Base-by-base conservation (phyloP, 1,140 invertebrate species). In the Acromyrmex echinatior region DNA sequence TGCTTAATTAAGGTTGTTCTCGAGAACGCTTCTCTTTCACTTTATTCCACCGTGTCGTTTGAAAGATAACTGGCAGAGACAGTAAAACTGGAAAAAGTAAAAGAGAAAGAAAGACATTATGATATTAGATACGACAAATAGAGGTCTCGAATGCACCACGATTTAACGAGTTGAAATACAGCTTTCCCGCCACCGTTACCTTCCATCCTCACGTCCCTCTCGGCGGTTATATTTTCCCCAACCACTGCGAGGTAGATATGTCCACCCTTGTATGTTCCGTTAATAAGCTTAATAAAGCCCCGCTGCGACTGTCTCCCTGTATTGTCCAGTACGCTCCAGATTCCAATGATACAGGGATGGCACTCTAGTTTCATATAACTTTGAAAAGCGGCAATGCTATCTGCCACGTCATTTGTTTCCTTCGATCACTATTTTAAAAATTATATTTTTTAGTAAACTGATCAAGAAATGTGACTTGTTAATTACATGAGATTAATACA, bases 221-320 rank as follows among this genome's bases (percentile, higher is more conserved):
- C 82, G 63, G 84, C 65, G 45, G 79, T 84, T 85, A 84, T 92
- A 91, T 84, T 89, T 89, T 91, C 90, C 81, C 80, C 82, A 71
- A 91, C 88, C 91, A 88, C 90, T 87, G 35, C 65, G 77, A 73
- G 56, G 87, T 84, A 80, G 86, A 88, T 91, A 82, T 74, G 79
- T 91, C 86, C 84, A 91, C 91, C 89, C 91, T 92, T 90, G 85
- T 86, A 92, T 77, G 81, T 81, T 85, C 86, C 76, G 89, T 92
- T 93, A 93, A 93, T 93, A 92, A 92, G 93, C 93, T 93, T 93
- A 92, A 93, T 93, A 93, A 93, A 93, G 92, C 92, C 90, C 73
- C 86, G 71, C 63, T 78, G 87, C 56, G 87, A 89, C 86, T 91
- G 80, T 86, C 89, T 88, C 90, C 76, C 87, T 71, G 68, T 66